Base-by-base conservation (phyloP, 1,140 invertebrate genomes). In the Drosophila auraria region DNA sequence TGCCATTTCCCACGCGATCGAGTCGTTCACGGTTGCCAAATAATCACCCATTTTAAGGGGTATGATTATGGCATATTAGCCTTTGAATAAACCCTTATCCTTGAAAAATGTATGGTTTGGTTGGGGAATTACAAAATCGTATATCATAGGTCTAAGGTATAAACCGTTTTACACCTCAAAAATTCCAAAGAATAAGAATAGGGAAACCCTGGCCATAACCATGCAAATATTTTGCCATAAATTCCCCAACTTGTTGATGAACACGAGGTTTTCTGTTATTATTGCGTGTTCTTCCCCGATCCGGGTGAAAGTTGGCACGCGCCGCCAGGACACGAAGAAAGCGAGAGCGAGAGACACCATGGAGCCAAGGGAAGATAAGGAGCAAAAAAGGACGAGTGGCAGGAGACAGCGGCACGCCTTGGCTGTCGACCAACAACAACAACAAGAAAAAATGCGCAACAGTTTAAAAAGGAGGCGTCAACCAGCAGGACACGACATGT, bases 401-500 rank as follows among this genome's bases (percentile, higher is more conserved):
- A 17, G 62, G 11, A 30, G 49, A 50, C 49, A 56, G 47, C 42
- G 83, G 65, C 83, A 78, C 73, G 83, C 84, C 84, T 61, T 78
- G 69, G 71, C 83, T 82, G 65, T n/a, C 45, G 44, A 76, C 77
- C 76, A 78, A 61, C 62, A 51, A 27, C 12, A 62, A 47, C 20
- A 20, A 20, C 20, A 20, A 20, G 20, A 9, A 44, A 17, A 70
- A 83, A 78, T 74, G 83, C 83, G 84, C 84, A 89, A 89, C 84
- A 89, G 86, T 90, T 89, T 81, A 89, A 89, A 89, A 84, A 80
- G 80, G 69, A 76, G 83, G 83, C 79, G 70, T 68, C 74, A 66
- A 57, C 68, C 72, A 56, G 49, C 27, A 60, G 50, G 59, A 66
- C 47, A 83, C 78, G 74, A 78, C 65, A 64, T 71, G 61, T 59